These are phyloP conservation scores for Heteromormyrus szaboi DNA, from an alignment of 2,797 vertebrate species.

Conservation along the genomic window DNA sequence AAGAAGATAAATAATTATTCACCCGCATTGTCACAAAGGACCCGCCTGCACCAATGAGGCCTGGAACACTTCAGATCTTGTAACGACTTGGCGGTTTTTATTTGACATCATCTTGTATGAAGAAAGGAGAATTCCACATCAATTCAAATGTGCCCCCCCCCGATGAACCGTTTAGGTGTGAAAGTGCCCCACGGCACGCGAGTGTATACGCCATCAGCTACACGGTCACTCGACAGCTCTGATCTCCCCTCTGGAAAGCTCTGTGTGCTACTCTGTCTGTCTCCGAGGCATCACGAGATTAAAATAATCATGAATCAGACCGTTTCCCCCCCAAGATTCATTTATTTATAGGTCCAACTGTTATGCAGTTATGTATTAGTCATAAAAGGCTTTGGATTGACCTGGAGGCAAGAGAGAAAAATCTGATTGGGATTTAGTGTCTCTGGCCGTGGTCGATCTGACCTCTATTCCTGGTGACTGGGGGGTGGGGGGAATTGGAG, in stretches of 20 bases:
- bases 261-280: neutral
- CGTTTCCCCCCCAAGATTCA: conserved; percentile 4
- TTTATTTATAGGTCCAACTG: conserved; percentile 26
- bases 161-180: neutral
- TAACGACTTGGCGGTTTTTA: neutral
- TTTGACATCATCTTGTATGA: neutral
- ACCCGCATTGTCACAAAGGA: neutral
- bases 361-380: conserved; percentile 27
- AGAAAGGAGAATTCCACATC: neutral
- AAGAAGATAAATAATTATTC: neutral
- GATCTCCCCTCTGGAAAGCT: neutral
- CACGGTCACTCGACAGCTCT: neutral
- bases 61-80: neutral
- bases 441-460: neutral
- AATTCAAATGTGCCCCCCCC: neutral
- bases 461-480: neutral
- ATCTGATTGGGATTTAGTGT: conserved; percentile 7
- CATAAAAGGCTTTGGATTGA: conserved; percentile 16
- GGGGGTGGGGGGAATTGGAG: neutral
- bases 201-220: neutral
- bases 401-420: neutral
- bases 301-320: conserved; percentile 27
- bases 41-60: neutral
- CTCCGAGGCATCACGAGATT: conserved; percentile 9
- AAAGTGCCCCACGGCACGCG: neutral